Conservation (phyloP, 2,113 vertebrate genomes). For the Gymnarchus niloticus region DNA sequence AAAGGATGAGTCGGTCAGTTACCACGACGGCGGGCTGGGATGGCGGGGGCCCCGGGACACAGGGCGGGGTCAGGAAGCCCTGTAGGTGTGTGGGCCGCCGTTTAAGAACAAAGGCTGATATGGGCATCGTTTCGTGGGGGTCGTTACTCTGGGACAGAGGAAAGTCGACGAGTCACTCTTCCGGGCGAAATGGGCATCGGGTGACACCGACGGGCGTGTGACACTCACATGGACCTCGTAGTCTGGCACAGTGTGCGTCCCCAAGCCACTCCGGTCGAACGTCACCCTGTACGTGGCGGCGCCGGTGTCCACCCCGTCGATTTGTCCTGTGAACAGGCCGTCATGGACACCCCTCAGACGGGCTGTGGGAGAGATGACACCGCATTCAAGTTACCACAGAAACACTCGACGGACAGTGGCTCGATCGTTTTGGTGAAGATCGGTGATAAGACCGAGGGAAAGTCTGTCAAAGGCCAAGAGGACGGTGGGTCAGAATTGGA, state of each 20-base stretch:
- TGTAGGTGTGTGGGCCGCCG: constrained; percentile 82
- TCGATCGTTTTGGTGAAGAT: not conserved
- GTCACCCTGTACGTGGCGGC: constrained; percentile 95
- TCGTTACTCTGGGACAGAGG: constrained; percentile 79
- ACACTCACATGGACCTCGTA: constrained; percentile 94
- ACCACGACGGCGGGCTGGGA: constrained; percentile 83
- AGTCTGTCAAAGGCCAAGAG: too few relatives aligned
- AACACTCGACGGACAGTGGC: not conserved
- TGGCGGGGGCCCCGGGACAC: constrained; percentile 72
- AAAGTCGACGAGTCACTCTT: not conserved
- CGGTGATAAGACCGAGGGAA: too few relatives aligned
- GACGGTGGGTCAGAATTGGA: too few relatives aligned
- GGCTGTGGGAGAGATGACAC: constrained; percentile 58
- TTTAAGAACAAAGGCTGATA: constrained; percentile 94
- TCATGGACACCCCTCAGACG: constrained; percentile 90
- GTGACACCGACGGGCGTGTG: not conserved
- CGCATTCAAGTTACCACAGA: not conserved
- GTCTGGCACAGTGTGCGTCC: constrained; percentile 96
- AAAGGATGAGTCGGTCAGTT: constrained; percentile 24
- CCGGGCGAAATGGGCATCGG: not conserved
- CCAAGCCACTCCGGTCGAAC: constrained; percentile 89
- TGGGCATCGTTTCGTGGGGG: constrained; percentile 96
- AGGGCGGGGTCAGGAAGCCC: constrained; percentile 82
- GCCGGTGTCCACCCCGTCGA: constrained; percentile 92
- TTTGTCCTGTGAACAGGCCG: constrained; percentile 93